These are phyloP conservation scores for Vidua chalybeata DNA, from an alignment of 2,113 vertebrate species.

Conservation along the genomic window DNA sequence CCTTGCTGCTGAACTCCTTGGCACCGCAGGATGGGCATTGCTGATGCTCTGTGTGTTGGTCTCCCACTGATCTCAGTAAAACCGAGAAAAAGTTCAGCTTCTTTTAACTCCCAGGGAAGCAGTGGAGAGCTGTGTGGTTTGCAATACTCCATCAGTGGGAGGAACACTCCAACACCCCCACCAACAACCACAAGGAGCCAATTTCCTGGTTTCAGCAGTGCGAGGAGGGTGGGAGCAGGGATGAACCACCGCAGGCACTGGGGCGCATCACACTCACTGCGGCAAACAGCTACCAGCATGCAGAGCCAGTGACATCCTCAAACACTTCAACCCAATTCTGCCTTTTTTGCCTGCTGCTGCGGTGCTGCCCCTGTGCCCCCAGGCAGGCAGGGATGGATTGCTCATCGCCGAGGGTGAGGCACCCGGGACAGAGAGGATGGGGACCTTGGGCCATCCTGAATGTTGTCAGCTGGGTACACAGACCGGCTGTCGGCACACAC, in stretches of 20 bases:
- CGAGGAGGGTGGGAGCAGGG: neutral
- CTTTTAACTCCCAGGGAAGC: neutral
- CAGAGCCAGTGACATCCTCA: neutral
- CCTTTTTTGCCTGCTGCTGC: neutral
- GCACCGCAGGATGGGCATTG: accelerated
- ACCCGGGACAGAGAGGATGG: accelerated
- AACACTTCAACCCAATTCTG: neutral
- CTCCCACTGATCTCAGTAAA: neutral
- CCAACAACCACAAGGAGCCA: neutral
- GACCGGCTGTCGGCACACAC: neutral
- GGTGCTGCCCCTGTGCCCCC: neutral
- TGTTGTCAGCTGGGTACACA: neutral
- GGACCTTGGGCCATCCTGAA: neutral
- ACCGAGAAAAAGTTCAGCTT: neutral
- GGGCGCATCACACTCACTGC: neutral
- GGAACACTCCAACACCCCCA: neutral
- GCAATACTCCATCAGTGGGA: neutral
- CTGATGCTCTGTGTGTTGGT: neutral
- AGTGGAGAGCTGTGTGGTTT: neutral
- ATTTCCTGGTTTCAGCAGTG: neutral
- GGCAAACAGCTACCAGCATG: accelerated
- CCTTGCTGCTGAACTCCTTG: neutral
- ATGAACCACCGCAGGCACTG: neutral
- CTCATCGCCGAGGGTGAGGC: neutral
- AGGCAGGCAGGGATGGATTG: neutral